Conservation (phyloP, 2,113 vertebrate species). For the Tupaia tana region DNA sequence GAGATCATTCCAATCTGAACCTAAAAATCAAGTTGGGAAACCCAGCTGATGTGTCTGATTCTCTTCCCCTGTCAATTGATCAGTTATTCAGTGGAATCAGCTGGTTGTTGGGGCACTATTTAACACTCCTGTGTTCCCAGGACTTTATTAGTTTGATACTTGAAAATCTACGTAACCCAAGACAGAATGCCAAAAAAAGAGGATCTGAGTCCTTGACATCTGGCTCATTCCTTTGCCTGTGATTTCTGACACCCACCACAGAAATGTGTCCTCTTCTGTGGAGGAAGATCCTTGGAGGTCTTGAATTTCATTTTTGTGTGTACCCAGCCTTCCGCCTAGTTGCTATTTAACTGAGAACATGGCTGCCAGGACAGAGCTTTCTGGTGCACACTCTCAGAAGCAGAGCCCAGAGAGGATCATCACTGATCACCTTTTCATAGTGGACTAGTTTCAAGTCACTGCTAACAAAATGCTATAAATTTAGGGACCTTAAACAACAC, state of each 20-base stretch:
- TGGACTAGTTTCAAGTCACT: not conserved
- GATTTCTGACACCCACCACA: not conserved
- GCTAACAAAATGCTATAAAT: not conserved
- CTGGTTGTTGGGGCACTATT: not conserved
- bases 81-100: not conserved
- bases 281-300: not conserved
- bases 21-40: conserved; percentile 16
- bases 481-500: not conserved
- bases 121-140: not conserved
- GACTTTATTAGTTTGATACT: not conserved
- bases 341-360: not conserved
- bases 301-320: not conserved
- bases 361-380: not conserved
- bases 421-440: not conserved
- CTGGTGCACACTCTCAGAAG: not conserved
- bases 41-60: not conserved
- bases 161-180: not conserved
- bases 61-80: not conserved
- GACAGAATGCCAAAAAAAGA: not conserved
- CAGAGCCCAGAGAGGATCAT: too few species aligned
- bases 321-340: not conserved
- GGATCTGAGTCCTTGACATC: not conserved
- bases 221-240: not conserved
- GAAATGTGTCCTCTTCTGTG: not conserved
- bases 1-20: not conserved